phyloP scores from a whole-genome alignment of 2,113 vertebrate genomes.

The Elephas maximus region DNA sequence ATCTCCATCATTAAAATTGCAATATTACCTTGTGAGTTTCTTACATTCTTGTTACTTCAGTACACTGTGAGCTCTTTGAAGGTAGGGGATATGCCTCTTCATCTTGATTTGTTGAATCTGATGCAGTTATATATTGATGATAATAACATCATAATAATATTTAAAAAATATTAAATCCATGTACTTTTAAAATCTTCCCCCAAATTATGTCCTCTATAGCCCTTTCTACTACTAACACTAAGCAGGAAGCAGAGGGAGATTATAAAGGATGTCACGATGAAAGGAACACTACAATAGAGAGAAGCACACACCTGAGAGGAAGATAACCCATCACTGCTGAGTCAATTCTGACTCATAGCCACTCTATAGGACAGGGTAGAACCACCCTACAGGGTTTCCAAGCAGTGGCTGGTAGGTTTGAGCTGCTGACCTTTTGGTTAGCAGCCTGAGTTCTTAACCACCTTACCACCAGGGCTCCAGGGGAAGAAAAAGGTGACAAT shows the following conservation, averaged over 20 bases:
- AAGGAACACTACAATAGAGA: not conserved
- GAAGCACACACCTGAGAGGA: not conserved
- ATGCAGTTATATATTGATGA: not conserved
- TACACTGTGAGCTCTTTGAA: not conserved
- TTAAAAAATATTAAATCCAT: not conserved
- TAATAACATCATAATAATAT: not conserved
- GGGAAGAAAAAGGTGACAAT: not conserved
- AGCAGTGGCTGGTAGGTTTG: no score
- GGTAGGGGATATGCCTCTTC: not conserved
- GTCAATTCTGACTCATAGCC: no score
- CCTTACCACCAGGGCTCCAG: no score
- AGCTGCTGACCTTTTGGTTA: no score
- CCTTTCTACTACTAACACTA: not conserved
- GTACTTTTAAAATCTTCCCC: not conserved
- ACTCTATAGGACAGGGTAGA: no score
- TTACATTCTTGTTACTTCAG: not conserved
- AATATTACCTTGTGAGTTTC: not conserved
- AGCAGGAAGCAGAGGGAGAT: not conserved
- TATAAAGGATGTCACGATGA: not conserved
- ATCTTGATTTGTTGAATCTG: not conserved
- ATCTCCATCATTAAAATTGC: not conserved
- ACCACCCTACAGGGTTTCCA: no score
- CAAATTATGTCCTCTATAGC: not conserved
- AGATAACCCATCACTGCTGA: not conserved
- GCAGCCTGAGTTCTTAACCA: no score